Evolutionary conservation across 2,113 vertebrate species (phyloP).

Genomic region (Heterochromis multidens): DNA sequence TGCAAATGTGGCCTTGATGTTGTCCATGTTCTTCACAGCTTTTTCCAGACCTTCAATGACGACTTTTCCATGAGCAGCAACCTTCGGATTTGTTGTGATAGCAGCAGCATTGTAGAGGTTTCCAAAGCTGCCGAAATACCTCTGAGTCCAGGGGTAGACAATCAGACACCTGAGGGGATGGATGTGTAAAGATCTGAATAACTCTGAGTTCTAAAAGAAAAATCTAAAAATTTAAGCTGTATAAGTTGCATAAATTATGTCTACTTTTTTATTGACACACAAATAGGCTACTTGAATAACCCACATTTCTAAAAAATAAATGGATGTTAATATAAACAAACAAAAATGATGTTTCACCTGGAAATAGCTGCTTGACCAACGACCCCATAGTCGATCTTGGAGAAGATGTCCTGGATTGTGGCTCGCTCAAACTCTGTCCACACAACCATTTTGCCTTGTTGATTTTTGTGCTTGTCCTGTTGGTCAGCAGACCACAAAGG

Average conservation of each 20-base stretch:
- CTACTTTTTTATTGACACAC: neutral
- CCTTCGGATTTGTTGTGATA: neutral
- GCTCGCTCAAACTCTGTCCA: constrained; percentile 69
- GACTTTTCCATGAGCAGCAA: neutral
- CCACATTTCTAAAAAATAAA: neutral
- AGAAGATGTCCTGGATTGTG: constrained; percentile 56
- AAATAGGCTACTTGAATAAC: accelerated
- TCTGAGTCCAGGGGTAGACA: constrained; percentile 84
- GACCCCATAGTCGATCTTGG: constrained; percentile 32
- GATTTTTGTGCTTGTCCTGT: neutral
- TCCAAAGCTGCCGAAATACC: constrained; percentile 73
- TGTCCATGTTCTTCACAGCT: neutral
- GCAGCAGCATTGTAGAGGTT: constrained; percentile 78
- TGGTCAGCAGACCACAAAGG: neutral
- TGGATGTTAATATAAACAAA: neutral
- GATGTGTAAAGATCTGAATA: accelerated
- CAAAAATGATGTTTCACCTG: neutral
- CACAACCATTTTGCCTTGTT: constrained; percentile 53
- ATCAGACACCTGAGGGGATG: constrained; percentile 56
- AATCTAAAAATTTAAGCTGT: neutral
- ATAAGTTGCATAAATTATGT: neutral
- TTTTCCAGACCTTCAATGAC: constrained; percentile 67
- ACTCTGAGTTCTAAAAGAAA: neutral
- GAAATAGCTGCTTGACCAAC: constrained; percentile 32
- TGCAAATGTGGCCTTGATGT: neutral